Evolutionary conservation across 2,888 invertebrate species (phyloP).

Genomic region (Calameuta filiformis): DNA sequence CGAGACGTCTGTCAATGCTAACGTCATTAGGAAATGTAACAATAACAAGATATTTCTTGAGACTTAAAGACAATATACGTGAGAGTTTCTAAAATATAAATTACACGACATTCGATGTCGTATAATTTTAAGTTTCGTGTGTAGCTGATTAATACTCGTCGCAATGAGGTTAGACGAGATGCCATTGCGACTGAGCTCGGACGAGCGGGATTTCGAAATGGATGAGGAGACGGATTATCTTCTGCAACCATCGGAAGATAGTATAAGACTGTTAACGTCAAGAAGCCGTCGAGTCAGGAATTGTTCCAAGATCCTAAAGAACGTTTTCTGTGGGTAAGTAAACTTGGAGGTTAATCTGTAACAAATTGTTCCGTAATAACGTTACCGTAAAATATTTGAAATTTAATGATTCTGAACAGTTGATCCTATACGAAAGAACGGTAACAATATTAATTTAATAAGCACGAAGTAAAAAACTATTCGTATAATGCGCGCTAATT

Average conservation of each 20-base stretch:
- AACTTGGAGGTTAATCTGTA: background rate
- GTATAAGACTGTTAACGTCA: conserved; percentile 48
- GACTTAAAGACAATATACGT: background rate
- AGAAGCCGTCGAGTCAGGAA: conserved; percentile 52
- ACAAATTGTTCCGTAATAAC: background rate
- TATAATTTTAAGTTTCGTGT: background rate
- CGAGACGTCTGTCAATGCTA: background rate
- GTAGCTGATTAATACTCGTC: background rate
- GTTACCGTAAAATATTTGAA: background rate
- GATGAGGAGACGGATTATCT: conserved; percentile 64
- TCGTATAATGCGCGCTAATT: background rate
- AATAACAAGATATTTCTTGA: background rate
- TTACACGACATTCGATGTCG: conserved; percentile 24
- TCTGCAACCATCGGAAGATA: conserved; percentile 58
- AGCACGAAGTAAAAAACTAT: background rate
- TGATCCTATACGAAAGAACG: background rate
- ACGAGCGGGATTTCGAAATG: conserved; percentile 64
- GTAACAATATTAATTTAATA: background rate
- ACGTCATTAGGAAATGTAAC: background rate
- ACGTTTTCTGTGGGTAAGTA: conserved; percentile 60
- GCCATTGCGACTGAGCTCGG: conserved; percentile 60
- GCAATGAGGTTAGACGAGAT: conserved; percentile 62
- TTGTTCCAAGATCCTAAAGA: conserved; percentile 51
- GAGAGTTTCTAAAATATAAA: conserved; percentile 6
- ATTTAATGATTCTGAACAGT: background rate